Conservation (phyloP, 30 jellyfish, hydroid and myxozoan species). For the Aurelia sp. region DNA sequence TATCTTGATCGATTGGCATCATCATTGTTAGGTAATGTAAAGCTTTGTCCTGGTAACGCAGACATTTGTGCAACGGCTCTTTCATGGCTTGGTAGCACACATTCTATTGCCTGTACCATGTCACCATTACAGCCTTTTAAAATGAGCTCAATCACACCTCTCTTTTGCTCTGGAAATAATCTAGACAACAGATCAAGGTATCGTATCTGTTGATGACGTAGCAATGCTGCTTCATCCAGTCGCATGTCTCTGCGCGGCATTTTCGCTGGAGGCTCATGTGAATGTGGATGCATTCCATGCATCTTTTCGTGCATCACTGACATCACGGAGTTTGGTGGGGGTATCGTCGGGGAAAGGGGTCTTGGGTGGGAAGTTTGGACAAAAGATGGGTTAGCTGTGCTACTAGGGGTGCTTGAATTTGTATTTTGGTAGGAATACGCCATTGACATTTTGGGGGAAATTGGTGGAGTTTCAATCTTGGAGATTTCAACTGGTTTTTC, state of each 20-base stretch:
- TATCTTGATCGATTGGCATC: slow-evolving; percentile 53
- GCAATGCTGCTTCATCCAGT: slow-evolving; percentile 70
- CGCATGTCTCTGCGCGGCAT: slow-evolving; percentile 87
- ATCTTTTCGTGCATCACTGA: slow-evolving; percentile 34
- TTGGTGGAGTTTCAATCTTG: slow-evolving; percentile 27
- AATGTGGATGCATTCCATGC: slow-evolving; percentile 40
- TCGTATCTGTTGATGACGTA: slow-evolving; percentile 79
- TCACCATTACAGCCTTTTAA: slow-evolving; percentile 97
- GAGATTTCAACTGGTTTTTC: neutral
- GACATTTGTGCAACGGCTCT: slow-evolving; percentile 96
- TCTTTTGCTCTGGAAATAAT: slow-evolving; percentile 95
- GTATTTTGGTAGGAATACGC: slow-evolving; percentile 21
- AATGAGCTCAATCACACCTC: slow-evolving; percentile 93
- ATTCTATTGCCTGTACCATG: slow-evolving; percentile 97
- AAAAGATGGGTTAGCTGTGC: neutral
- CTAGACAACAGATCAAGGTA: slow-evolving; percentile 84
- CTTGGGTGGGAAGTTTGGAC: neutral
- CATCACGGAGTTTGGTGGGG: slow-evolving; percentile 9
- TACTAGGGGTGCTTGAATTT: neutral
- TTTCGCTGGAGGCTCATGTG: slow-evolving; percentile 84
- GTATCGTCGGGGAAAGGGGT: slow-evolving; percentile 34
- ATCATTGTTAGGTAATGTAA: slow-evolving; percentile 66
- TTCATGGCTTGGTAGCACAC: slow-evolving; percentile 98
- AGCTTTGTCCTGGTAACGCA: slow-evolving; percentile 86
- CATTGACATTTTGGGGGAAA: slow-evolving; percentile 37